Evolutionary conservation across 92 coral and sea anemone genomes (phyloP), one percentile per base, ranked within the genome.

Genomic region (Desmophyllum pertusum): DNA sequence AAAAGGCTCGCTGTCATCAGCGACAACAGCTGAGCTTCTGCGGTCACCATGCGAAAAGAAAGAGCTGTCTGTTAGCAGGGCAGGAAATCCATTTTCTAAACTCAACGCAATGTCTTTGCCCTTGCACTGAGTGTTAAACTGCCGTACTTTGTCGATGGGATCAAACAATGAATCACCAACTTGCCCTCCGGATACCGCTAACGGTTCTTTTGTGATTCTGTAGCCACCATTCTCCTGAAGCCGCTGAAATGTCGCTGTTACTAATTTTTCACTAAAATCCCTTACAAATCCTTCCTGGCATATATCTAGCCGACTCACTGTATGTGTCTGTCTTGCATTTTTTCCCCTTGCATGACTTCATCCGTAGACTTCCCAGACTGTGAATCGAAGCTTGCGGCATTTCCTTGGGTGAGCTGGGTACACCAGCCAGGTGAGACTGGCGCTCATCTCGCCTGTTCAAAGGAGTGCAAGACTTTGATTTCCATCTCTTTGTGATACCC

Each of bases 131-230:
- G 82, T 74, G 76, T 91, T 93, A 68, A 80, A 82, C 40, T 83
- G 89, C 57, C 39, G 67, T 2, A 91, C 92, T 35, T 79, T 87
- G 31, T 88, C 90, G 15, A 93, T 88, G 3, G 93, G 85, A 36
- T 91, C 94, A 70, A 69, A 18, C 14, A 51, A 30, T 1, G 83
- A 46, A 70, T 89, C 79, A 27, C 76, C 57, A 6, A 79, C 85
- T 27, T 73, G 90, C 8, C 89, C 93, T 1, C 95, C 93, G 35
- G 93, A 73, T 37, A 89, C 86, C 14, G 81, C 79, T 46, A 94
- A 67, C 5, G 93, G 86, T 8, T 89, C 88, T 59, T 91, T 89
- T 1, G 85, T 80, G 0, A 94, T 78, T 4, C 83, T 73, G 51
- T 82, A 73, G 21, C 89, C 89, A 11, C 39, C 67, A 31, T 82